phyloP scores from a whole-genome alignment of 1,140 invertebrate genomes.

The Polyergus mexicanus region DNA sequence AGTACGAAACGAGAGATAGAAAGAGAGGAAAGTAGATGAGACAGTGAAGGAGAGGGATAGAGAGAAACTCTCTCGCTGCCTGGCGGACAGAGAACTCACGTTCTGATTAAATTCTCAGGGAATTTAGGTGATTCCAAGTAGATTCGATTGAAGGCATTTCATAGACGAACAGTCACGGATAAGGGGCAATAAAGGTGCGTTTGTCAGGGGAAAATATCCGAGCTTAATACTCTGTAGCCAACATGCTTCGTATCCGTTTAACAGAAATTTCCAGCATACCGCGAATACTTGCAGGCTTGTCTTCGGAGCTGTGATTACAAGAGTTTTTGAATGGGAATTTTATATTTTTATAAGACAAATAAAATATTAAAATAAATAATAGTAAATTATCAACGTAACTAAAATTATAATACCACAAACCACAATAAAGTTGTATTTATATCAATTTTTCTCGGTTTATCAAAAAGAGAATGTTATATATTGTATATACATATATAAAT shows the following conservation, averaged over 20 bases:
- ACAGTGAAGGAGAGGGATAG: constrained; percentile 14
- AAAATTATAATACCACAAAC: too few relatives aligned
- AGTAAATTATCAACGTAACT: neutral
- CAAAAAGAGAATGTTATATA: neutral
- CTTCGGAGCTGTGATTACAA: constrained; percentile 28
- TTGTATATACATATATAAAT: neutral
- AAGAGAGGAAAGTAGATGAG: constrained; percentile 46
- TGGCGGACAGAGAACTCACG: constrained; percentile 72
- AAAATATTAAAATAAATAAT: neutral
- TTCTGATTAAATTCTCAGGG: constrained; percentile 81
- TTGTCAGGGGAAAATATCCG: constrained; percentile 75
- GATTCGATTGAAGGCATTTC: constrained; percentile 82
- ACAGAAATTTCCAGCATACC: constrained; percentile 56
- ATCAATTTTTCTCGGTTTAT: neutral
- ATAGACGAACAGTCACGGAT: constrained; percentile 80
- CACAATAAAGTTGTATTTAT: too few relatives aligned
- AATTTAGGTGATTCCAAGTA: constrained; percentile 81
- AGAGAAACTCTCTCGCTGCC: constrained; percentile 5
- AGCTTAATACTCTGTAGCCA: constrained; percentile 68
- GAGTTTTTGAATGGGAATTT: constrained; percentile 18
- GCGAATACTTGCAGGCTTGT: constrained; percentile 36
- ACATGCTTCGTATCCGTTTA: constrained; percentile 56
- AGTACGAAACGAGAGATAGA: constrained; percentile 40
- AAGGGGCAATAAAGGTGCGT: constrained; percentile 80
- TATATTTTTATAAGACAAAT: constrained; percentile 22